These are phyloP conservation scores for Lacerta bilineata DNA, from an alignment of 2,797 vertebrate species.

Conservation along the genomic window DNA sequence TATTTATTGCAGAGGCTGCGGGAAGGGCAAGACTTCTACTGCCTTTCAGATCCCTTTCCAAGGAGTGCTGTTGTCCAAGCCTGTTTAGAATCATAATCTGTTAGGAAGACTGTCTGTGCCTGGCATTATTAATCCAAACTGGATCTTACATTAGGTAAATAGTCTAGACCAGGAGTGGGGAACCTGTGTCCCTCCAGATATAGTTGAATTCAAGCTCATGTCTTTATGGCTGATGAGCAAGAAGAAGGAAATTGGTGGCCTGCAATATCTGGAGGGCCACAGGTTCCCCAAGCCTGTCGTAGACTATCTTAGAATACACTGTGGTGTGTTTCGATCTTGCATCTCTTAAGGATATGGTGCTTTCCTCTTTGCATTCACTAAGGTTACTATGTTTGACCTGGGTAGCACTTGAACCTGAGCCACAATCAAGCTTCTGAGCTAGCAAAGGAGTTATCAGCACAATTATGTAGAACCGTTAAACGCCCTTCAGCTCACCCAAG, in stretches of 20 bases:
- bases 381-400: not conserved
- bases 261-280: too few species aligned
- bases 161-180: not conserved
- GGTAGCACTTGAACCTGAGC: not conserved
- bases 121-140: not conserved
- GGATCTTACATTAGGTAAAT: not conserved
- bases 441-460: not conserved
- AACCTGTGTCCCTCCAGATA: not conserved
- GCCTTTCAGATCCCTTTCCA: not conserved
- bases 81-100: not conserved
- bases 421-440: not conserved
- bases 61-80: not conserved
- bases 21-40: not conserved
- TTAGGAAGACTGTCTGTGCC: not conserved
- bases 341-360: not conserved
- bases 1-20: not conserved
- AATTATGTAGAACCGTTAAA: not conserved
- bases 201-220: too few species aligned
- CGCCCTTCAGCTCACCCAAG: not conserved
- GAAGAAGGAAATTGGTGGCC: too few species aligned
- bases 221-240: too few species aligned
- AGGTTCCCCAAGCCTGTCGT: too few species aligned
- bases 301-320: not conserved
- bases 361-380: not conserved
- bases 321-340: not conserved